A percentile compares a stretch with the other conserved stretches of the same genome.
Conservation (phyloP, 1,140 invertebrate genomes). For the Dysdera silvatica region DNA sequence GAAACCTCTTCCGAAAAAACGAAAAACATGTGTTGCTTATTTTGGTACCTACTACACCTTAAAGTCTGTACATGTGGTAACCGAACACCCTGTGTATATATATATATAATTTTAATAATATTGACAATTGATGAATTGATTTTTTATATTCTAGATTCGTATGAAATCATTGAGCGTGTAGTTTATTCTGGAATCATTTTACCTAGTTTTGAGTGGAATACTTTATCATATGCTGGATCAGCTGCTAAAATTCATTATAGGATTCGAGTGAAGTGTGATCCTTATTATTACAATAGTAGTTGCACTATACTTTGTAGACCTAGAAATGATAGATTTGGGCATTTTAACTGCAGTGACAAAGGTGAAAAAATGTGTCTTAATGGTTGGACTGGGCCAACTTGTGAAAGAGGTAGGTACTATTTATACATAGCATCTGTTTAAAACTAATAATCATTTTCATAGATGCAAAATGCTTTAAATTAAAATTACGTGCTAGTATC, state of each 20-base stretch:
- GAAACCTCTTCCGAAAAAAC: too few relatives aligned
- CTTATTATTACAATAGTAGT: constrained; percentile 82
- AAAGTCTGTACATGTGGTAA: too few relatives aligned
- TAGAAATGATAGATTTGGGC: constrained; percentile 83
- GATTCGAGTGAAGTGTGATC: constrained; percentile 78
- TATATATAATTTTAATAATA: too few relatives aligned
- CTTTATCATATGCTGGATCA: constrained; percentile 58
- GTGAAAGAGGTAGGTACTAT: constrained; percentile 78
- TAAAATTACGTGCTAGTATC: too few relatives aligned
- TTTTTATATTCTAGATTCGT: constrained; percentile 53
- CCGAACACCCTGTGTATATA: too few relatives aligned
- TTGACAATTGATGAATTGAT: too few relatives aligned
- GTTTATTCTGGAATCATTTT: constrained; percentile 81
- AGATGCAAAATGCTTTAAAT: too few relatives aligned
- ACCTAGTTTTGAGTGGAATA: constrained; percentile 82
- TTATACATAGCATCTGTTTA: too few relatives aligned
- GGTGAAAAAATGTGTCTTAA: constrained; percentile 78
- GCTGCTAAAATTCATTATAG: constrained; percentile 45
- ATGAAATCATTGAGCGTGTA: constrained; percentile 69
- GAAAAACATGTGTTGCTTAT: too few relatives aligned
- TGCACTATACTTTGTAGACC: constrained; percentile 83
- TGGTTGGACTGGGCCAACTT: constrained; percentile 86
- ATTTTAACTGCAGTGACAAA: constrained; percentile 75
- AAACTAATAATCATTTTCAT: too few relatives aligned
- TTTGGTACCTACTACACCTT: too few relatives aligned